Conservation (phyloP, 2,888 invertebrate genomes). For the Cephus rjabovi region DNA sequence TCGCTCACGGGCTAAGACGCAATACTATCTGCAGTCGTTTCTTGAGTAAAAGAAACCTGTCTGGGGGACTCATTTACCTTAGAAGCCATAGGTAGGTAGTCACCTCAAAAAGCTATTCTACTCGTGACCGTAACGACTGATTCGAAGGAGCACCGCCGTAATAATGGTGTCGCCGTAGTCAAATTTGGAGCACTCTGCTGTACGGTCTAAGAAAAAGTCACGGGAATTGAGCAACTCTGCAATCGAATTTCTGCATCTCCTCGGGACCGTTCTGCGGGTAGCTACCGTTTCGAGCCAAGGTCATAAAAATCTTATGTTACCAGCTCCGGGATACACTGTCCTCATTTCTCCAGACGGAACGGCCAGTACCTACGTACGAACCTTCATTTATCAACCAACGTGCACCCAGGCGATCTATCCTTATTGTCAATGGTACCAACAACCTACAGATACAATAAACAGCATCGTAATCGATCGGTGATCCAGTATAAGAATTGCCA, state of each 20-base stretch:
- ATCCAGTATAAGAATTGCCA: slow-evolving; percentile 57
- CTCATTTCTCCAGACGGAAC: not conserved
- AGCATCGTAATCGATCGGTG: not conserved
- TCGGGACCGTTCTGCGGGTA: not conserved
- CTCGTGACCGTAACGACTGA: too few species aligned
- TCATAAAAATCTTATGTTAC: not conserved
- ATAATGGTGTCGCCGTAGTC: too few species aligned
- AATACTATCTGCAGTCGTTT: not conserved
- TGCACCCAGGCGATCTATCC: not conserved
- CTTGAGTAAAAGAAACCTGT: not conserved
- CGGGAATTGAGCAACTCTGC: not conserved
- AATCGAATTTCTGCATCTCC: not conserved
- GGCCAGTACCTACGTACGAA: not conserved
- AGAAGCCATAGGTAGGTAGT: not conserved
- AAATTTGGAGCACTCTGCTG: too few species aligned
- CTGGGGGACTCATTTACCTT: not conserved
- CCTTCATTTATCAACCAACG: not conserved
- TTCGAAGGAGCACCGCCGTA: too few species aligned
- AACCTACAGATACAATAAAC: not conserved
- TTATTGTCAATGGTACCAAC: not conserved
- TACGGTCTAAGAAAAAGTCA: not conserved
- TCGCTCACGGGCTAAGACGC: not conserved
- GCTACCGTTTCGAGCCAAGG: not conserved
- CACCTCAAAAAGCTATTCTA: not conserved
- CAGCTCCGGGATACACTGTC: not conserved